Evolutionary conservation across 2,797 vertebrate genomes (phyloP), one percentile per base, ranked within the genome.

Genomic region (Halcyon chelicuti): DNA sequence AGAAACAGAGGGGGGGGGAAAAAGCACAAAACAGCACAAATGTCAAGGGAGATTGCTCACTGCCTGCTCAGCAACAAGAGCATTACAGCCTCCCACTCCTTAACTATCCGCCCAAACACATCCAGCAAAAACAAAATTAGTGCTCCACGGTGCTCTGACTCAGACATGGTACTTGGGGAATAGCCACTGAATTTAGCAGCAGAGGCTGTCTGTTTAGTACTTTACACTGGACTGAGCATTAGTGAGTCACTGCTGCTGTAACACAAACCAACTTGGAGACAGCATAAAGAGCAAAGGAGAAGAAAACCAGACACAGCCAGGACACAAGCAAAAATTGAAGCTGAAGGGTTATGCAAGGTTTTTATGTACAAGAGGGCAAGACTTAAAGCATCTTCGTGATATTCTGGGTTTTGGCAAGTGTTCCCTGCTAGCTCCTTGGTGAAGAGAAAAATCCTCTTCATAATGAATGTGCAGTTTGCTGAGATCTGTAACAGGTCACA

Each of bases 221-320:
- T 96, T 97, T 80, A 83, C 72, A 79, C 37, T 62, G 70, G 67
- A 65, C 86, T 90, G 91, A 97, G 89, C 95, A 96, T 94, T 78
- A 90, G 68, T 96, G 96, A 97, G 87, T 97, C 96, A 97, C 75
- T 62, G 72, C 25, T 95, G 72, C 62, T 94, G 49, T 73, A 91
- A 88, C 72, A 93, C 77, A 94, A 87, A 93, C 71, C 67, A 77
- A 77, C 42, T 44, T 20, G 90, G 80, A 94, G 79, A 79, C 4
- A 49, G 58, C 31, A 35, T 2, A 80, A 84, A 35, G n/a, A 66
- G 91, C 31, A 47, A 54, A 78, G 35, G 55, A 76, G 80, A 37
- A 26, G 74, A 72, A 90, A 46, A 14, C 2, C 2, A 0, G 46
- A 40, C 19, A 28, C 2, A 26, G 74, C 39, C 63, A 44, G 42